These are phyloP conservation scores for Sarcophaga carnaria DNA, from an alignment of 2,888 invertebrate species.

Conservation along the genomic window DNA sequence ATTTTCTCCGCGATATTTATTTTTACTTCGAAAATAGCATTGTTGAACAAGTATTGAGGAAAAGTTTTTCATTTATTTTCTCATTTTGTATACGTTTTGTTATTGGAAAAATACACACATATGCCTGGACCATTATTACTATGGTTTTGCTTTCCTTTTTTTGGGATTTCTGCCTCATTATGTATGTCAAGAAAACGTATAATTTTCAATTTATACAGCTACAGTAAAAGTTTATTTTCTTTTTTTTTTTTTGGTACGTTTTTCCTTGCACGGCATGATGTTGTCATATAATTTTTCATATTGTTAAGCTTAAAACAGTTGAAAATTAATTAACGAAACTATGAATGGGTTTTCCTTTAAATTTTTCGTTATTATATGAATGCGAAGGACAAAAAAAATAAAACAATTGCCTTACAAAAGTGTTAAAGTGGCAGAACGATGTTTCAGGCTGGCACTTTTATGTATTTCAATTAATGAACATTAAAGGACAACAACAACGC, in stretches of 20 bases:
- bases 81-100: no score
- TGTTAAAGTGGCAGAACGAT: conserved; percentile 17
- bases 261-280: not conserved
- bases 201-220: conserved; percentile 16
- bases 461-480: conserved; percentile 58
- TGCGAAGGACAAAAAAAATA: not conserved
- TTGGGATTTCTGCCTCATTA: conserved; percentile 53
- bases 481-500: conserved; percentile 43
- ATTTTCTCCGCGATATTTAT: no score
- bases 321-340: conserved; percentile 65
- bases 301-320: conserved; percentile 50
- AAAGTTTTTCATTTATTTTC: no score
- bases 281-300: conserved; percentile 28
- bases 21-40: not conserved
- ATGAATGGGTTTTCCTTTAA: conserved; percentile 35
- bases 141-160: conserved; percentile 13
- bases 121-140: no score
- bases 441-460: conserved; percentile 11
- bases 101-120: no score
- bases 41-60: not conserved
- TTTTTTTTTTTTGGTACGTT: not conserved
- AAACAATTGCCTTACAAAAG: not conserved
- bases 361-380: not conserved
- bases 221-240: not conserved
- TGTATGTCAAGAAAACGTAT: not conserved